Percentiles rank a stretch among this genome's conserved stretches.
Conservation (phyloP, 2,113 vertebrate species). For the Prolemur simus region DNA sequence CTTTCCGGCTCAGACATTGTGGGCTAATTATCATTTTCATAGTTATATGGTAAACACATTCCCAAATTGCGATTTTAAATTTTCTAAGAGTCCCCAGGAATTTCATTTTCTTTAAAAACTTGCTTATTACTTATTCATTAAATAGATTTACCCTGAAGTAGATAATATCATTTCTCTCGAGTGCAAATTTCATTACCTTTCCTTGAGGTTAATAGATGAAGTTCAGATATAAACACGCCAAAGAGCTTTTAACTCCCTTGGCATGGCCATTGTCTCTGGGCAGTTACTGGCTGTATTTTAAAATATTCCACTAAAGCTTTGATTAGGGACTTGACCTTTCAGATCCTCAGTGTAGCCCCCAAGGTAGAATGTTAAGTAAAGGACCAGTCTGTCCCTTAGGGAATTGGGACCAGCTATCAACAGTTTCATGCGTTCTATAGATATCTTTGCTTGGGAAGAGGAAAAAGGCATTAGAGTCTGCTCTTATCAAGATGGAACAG, state of each 20-base stretch:
- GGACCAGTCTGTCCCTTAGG: neutral
- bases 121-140: constrained; percentile 70
- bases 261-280: rapidly evolving
- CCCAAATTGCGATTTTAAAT: constrained; percentile 14
- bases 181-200: neutral
- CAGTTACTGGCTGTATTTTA: neutral
- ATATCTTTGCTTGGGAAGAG: neutral
- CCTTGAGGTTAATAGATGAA: constrained; percentile 30
- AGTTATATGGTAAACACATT: neutral
- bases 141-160: constrained; percentile 55
- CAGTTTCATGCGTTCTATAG: neutral
- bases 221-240: neutral
- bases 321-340: constrained; percentile 8
- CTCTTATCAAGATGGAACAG: neutral
- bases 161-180: constrained; percentile 42
- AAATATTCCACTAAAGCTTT: neutral
- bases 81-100: constrained; percentile 51
- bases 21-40: neutral
- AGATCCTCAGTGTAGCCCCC: neutral
- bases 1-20: neutral
- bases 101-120: constrained; percentile 61
- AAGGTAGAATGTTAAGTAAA: constrained; percentile 5
- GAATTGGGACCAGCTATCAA: neutral
- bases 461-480: neutral
- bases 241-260: neutral